phyloP scores from a whole-genome alignment of 2,113 vertebrate genomes.

The Cephalophus harveyi region DNA sequence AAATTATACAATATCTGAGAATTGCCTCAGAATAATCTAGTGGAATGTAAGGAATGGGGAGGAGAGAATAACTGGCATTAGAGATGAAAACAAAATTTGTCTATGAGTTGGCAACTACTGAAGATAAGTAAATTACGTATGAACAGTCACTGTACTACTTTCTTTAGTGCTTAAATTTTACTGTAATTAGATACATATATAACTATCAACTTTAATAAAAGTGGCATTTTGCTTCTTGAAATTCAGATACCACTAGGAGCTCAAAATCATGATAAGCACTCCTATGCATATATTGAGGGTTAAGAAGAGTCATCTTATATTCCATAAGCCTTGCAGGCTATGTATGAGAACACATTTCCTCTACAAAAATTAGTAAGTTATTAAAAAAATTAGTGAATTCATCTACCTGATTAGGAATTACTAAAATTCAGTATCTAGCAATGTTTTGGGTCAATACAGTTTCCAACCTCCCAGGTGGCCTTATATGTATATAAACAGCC shows the following conservation, averaged over 20 bases:
- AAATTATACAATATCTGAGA: background rate
- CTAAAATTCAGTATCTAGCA: slow-evolving; percentile 20
- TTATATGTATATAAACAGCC: background rate
- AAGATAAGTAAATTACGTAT: background rate
- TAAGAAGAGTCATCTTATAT: background rate
- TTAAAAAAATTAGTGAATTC: background rate
- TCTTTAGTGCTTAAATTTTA: background rate
- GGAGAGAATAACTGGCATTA: background rate
- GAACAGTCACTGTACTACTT: background rate
- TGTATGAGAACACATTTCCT: background rate
- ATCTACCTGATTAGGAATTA: background rate
- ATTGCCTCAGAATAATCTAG: background rate
- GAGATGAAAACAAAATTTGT: background rate
- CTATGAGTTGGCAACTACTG: background rate
- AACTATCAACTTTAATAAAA: background rate
- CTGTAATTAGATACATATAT: background rate
- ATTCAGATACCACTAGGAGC: background rate
- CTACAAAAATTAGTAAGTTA: background rate
- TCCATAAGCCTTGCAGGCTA: background rate
- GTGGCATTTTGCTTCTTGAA: background rate
- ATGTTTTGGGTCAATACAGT: background rate
- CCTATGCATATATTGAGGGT: background rate
- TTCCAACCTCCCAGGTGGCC: background rate
- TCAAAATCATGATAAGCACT: background rate
- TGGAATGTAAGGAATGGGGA: background rate